Evolutionary conservation across 2,797 vertebrate genomes (phyloP), one percentile per base, ranked within the genome.

Genomic region (Enteromius afrohamiltoni): DNA sequence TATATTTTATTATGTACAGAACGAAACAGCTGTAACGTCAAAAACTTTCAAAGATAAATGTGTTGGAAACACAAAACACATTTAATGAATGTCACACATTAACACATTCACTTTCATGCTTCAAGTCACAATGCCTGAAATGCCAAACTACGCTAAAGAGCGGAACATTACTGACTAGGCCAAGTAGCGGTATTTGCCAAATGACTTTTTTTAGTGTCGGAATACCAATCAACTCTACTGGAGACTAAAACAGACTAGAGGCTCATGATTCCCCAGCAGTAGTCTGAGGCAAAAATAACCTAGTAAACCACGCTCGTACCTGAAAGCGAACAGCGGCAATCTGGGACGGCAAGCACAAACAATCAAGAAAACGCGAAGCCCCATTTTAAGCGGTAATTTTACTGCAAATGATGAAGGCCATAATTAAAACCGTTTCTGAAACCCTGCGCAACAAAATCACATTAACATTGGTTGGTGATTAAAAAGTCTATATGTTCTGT

Each of bases 341-440:
- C 34, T 76, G 73, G 81, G 47, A 58, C 47, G 26, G 26, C 23
- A 58, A 4, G 19, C 37, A 34, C 26, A 68, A 70, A 83, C 81
- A 55, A 77, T 83, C 34, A 83, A 69, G 81, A 4, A 68, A 83
- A 55, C 64, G 76, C 19, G 23, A 68, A 69, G 17, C 67, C 42
- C 37, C 73, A 45, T 83, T 83, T 83, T 14, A 68, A 83, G 73
- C 29, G 51, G 34, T 58, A 47, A 75, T 83, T 83, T 42, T 23
- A 70, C 51, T 26, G 67, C 79, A 70, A 58, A 80, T 70, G 71
- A 83, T 17, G 34, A 83, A 69, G 49, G 17, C 73, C 37, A 69
- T 77, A 69, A 83, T 83, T 83, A 77, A 77, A 83, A 76, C 71
- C 0, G 47, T 83, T 83, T 83, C 34, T 19, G 19, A 83, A 83